Percentiles rank a stretch among this genome's conserved stretches.
Conservation (phyloP, 2,888 invertebrate species). For the Pogonocherus hispidulus region DNA sequence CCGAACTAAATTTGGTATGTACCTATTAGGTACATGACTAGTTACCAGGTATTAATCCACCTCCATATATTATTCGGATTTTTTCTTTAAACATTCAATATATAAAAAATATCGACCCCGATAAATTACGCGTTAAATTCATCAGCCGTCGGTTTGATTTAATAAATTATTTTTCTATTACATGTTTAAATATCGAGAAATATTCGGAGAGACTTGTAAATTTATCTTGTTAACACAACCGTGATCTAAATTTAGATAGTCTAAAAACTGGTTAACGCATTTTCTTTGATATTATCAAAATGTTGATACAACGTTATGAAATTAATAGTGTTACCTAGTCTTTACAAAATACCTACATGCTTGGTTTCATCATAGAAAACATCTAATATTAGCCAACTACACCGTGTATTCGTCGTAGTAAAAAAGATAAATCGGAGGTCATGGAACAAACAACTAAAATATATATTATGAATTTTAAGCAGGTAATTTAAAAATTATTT, state of each 20-base stretch:
- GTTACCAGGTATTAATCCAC: too few relatives aligned
- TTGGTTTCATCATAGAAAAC: neutral
- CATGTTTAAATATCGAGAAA: neutral
- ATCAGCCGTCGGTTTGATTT: too few relatives aligned
- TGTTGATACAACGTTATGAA: conserved; percentile 25
- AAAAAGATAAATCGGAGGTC: neutral
- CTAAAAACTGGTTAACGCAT: conserved; percentile 12
- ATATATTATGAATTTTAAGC: neutral
- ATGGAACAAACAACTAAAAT: neutral
- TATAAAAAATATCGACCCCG: too few relatives aligned
- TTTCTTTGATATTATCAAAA: conserved; percentile 19
- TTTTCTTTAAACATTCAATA: too few relatives aligned
- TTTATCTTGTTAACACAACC: conserved; percentile 9
- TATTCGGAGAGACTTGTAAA: neutral
- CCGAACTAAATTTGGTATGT: too few relatives aligned
- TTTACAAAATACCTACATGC: neutral
- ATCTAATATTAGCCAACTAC: neutral
- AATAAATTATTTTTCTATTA: too few relatives aligned
- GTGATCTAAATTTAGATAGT: conserved; percentile 23
- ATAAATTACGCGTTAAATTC: too few relatives aligned
- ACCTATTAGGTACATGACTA: too few relatives aligned
- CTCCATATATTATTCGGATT: too few relatives aligned
- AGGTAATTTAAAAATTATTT: too few relatives aligned
- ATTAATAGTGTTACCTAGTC: neutral
- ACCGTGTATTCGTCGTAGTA: neutral